These are phyloP conservation scores for Noctua janthe DNA, from an alignment of 2,888 invertebrate genomes.

Conservation along the genomic window DNA sequence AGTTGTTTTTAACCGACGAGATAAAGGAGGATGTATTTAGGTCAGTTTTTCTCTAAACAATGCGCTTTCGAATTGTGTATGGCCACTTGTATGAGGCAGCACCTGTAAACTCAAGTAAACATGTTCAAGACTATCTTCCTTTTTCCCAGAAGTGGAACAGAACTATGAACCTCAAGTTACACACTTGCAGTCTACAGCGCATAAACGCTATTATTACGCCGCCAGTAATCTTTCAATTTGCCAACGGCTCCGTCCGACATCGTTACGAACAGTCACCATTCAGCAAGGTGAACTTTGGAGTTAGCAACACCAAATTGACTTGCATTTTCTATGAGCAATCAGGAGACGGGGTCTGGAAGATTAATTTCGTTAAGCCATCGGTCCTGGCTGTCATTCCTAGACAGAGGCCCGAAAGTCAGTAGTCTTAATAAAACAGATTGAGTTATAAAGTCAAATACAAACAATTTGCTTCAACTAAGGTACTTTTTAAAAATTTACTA, in stretches of 20 bases:
- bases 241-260: conserved; percentile 18
- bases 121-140: background rate
- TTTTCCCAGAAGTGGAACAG: background rate
- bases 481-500: too few relatives aligned
- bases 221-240: conserved; percentile 52
- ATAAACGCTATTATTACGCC: conserved; percentile 17
- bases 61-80: background rate
- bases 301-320: conserved; percentile 18
- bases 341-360: background rate
- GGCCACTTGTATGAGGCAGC: background rate
- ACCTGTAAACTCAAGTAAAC: background rate
- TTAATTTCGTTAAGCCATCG: background rate
- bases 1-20: background rate
- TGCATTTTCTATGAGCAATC: conserved; percentile 15
- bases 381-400: background rate
- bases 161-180: background rate
- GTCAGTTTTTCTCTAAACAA: background rate
- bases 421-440: background rate
- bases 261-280: conserved; percentile 4
- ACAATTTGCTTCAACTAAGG: too few relatives aligned
- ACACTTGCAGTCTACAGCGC: conserved; percentile 6
- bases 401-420: background rate
- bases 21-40: background rate
- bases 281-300: background rate
- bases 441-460: background rate